Evolutionary conservation across 2,888 invertebrate genomes (phyloP), one percentile per base, ranked within the genome.

Genomic region (Rhingia rostrata): DNA sequence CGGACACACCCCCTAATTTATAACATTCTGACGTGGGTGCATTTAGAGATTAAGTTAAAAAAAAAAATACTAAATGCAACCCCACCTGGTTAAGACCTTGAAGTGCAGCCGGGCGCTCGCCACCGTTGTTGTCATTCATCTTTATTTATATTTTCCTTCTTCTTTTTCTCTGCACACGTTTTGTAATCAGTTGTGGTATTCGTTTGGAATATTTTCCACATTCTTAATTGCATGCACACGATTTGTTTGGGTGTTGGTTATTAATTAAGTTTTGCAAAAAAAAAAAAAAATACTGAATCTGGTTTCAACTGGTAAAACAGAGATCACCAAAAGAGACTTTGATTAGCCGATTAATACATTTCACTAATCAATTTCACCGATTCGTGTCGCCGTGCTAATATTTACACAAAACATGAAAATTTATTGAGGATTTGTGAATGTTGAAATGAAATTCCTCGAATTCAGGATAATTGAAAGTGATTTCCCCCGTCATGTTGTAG

Each of bases 221-320:
- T 37, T 77, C 78, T 67, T 78, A 83, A 83, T 83, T 83, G 72
- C 61, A 72, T 73, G 78, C 54, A 67, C 82, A 83, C 82, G 82
- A 78, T 83, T 83, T 78, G 66, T 73, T 69, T 78, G 72, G 82
- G 82, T 82, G 82, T 70, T 78, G 70, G 64, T 72, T 66, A 77
- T 82, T 64, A 72, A 78, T 82, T 82, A 82, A 74, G 56, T 41
- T 70, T 54, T 45, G 45, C 41, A 30, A 30, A 60, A 54, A 54
- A 53, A 60, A 66, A 47, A 39, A 2, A 10, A 10, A 45, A 39
- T 7, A 14, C 49, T 35, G 39, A 72, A 33, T 70, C 77, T 39
- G 35, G 64, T 53, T 35, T 33, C 7, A 64, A 53, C 64, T 70
- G 60, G 81, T 54, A 66, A 41, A n/a, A 7, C 45, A 14, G 35